These are phyloP conservation scores for Cyrtonyx montezumae DNA, from an alignment of 2,113 vertebrate species.

Conservation along the genomic window DNA sequence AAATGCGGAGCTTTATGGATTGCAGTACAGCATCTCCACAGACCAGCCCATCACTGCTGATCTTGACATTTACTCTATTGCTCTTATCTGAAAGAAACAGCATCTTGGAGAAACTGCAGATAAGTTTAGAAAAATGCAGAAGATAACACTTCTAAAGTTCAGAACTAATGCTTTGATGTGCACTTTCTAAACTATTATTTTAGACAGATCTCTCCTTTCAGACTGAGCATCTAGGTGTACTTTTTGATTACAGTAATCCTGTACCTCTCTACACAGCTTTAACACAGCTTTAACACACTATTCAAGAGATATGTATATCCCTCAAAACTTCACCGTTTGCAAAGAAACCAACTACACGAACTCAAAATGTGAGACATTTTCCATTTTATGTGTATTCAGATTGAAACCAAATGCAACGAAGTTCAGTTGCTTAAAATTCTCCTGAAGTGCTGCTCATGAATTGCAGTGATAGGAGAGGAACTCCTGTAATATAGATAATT, in stretches of 20 bases:
- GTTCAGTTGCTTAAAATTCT: background rate
- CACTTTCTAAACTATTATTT: background rate
- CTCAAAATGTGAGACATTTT: background rate
- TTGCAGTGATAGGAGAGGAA: background rate
- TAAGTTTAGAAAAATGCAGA: background rate
- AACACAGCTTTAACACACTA: background rate
- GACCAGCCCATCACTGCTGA: rapidly evolving
- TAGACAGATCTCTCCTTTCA: background rate
- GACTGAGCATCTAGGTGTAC: background rate
- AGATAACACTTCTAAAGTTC: background rate
- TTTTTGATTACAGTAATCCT: background rate
- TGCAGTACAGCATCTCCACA: background rate
- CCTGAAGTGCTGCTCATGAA: background rate
- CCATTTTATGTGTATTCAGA: background rate
- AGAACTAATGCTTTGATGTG: background rate
- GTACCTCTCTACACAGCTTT: background rate
- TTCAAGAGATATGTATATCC: background rate
- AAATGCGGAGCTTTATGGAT: background rate
- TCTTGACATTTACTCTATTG: background rate
- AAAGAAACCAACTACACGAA: background rate
- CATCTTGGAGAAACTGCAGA: background rate
- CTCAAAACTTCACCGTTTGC: background rate
- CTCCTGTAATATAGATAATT: background rate
- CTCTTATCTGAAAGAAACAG: conserved; percentile 9
- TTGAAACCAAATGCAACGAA: background rate